phyloP scores from a whole-genome alignment of 2,113 vertebrate species.

The Microcebus lehilahytsara region DNA sequence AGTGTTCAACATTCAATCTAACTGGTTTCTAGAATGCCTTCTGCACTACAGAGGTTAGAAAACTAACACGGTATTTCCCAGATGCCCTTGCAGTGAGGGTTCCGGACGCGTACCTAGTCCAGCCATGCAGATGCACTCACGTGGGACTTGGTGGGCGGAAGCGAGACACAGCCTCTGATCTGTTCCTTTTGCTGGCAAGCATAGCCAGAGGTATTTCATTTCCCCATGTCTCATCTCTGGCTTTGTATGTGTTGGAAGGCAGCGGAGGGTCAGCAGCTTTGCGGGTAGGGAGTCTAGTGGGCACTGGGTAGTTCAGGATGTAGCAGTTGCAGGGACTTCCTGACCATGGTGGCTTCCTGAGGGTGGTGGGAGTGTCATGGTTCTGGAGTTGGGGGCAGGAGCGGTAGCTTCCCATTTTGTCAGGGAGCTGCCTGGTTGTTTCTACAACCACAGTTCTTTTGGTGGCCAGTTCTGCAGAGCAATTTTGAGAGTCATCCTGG shows the following conservation, averaged over 20 bases:
- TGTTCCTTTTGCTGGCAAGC: not conserved
- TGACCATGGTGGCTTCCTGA: not conserved
- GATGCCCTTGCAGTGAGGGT: not conserved
- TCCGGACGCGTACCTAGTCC: not conserved
- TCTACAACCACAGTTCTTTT: not conserved
- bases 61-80: not conserved
- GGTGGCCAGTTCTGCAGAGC: not conserved
- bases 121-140: not conserved
- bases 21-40: not conserved
- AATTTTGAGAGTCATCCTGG: not conserved
- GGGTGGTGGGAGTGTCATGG: too few species aligned
- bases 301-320: not conserved
- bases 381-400: not conserved
- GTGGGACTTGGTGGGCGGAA: not conserved
- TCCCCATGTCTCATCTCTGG: not conserved
- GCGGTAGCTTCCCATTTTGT: not conserved
- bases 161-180: not conserved
- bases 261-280: not conserved
- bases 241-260: not conserved
- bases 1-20: not conserved
- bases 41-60: not conserved
- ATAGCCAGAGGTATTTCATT: accelerated
- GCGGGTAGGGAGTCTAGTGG: not conserved
- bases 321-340: not conserved
- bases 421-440: too few species aligned